Evolutionary conservation across 2,888 invertebrate species (phyloP).

Genomic region (Adela reaumurella): DNA sequence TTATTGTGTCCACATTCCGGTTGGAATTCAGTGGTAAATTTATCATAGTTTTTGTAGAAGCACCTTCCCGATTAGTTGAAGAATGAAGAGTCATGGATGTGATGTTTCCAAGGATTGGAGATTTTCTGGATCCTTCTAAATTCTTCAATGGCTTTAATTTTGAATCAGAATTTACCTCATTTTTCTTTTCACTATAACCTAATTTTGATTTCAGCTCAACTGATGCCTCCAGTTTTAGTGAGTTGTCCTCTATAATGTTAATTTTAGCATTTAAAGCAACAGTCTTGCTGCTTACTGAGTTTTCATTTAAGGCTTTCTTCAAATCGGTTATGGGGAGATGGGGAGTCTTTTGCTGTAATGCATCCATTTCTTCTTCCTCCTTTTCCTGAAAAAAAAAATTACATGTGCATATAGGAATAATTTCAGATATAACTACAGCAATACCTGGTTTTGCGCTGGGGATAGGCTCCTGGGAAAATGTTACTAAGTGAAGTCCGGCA

Average conservation of each 20-base stretch:
- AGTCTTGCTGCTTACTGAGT: slow-evolving; percentile 17
- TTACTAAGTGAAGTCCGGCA: no score
- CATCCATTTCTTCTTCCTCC: slow-evolving; percentile 17
- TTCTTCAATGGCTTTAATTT: slow-evolving; percentile 39
- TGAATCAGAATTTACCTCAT: slow-evolving; percentile 33
- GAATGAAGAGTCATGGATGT: slow-evolving; percentile 45
- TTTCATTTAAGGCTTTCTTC: slow-evolving; percentile 24
- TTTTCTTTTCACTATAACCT: slow-evolving; percentile 21
- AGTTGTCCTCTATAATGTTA: background rate
- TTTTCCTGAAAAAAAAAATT: slow-evolving; percentile 25
- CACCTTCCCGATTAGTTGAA: slow-evolving; percentile 45
- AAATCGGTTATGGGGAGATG: slow-evolving; percentile 32
- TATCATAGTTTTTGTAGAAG: slow-evolving; percentile 45
- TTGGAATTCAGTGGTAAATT: slow-evolving; percentile 41
- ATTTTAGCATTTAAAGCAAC: slow-evolving; percentile 21
- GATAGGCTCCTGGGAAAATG: no score
- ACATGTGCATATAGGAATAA: background rate
- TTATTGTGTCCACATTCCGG: slow-evolving; percentile 40
- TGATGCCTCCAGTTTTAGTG: slow-evolving; percentile 1
- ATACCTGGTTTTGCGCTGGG: no score
- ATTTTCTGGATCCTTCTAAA: slow-evolving; percentile 22
- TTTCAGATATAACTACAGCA: no score
- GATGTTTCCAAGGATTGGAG: slow-evolving; percentile 37
- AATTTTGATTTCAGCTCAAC: slow-evolving; percentile 21
- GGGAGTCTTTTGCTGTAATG: slow-evolving; percentile 20